Evolutionary conservation across 2,888 invertebrate genomes (phyloP).

Genomic region (Morpho helenor): DNA sequence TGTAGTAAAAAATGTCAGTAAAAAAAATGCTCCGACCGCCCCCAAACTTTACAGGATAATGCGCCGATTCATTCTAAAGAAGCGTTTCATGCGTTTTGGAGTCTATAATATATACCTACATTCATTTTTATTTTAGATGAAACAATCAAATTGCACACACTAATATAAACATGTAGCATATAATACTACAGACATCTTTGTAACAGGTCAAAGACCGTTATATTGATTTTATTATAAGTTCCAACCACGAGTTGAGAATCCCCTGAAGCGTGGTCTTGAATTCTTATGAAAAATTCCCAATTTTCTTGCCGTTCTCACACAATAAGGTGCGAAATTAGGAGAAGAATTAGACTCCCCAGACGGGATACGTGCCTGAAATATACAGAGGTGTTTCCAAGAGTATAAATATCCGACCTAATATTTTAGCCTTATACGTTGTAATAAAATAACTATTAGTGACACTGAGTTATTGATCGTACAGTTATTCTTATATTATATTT

Average conservation of each 20-base stretch:
- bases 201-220: constrained; percentile 17
- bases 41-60: too few relatives aligned
- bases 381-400: constrained; percentile 36
- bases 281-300: constrained; percentile 61
- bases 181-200: too few relatives aligned
- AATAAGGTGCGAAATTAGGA: constrained; percentile 77
- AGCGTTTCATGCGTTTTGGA: too few relatives aligned
- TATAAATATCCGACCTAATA: constrained; percentile 29
- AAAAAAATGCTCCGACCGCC: too few relatives aligned
- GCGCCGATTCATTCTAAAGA: too few relatives aligned
- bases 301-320: constrained; percentile 62
- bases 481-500: too few relatives aligned
- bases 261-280: constrained; percentile 43
- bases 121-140: too few relatives aligned
- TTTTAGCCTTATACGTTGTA: constrained; percentile 3
- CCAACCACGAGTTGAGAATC: constrained; percentile 22
- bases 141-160: too few relatives aligned
- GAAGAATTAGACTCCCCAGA: constrained; percentile 71
- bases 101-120: too few relatives aligned
- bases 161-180: too few relatives aligned
- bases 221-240: constrained; percentile 23
- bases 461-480: not conserved
- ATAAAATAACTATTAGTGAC: too few relatives aligned
- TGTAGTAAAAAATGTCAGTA: too few relatives aligned
- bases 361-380: constrained; percentile 61